A percentile compares a stretch with the other conserved stretches of the same genome.
Conservation (phyloP, 1,140 invertebrate species). For the Apocrypta bakeri region DNA sequence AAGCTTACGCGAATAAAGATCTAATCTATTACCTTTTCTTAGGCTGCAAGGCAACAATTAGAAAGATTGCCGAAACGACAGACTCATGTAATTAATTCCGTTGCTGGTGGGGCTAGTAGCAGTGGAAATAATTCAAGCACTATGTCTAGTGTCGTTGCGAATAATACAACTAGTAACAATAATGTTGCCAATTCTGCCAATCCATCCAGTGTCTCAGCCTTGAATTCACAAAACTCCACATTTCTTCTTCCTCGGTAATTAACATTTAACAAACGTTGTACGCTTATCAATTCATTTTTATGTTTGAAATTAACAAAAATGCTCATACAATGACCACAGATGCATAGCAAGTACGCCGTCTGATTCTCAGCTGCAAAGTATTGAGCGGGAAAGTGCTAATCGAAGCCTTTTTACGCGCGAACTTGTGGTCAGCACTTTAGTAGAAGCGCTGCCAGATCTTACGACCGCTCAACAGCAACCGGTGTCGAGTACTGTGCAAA, state of each 20-base stretch:
- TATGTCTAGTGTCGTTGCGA: slow-evolving; percentile 67
- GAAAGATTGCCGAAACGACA: slow-evolving; percentile 89
- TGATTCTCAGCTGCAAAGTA: slow-evolving; percentile 75
- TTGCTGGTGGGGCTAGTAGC: slow-evolving; percentile 67
- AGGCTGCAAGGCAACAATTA: slow-evolving; percentile 88
- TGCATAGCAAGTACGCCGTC: slow-evolving; percentile 77
- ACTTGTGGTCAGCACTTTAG: slow-evolving; percentile 79
- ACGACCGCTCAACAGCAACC: slow-evolving; percentile 64
- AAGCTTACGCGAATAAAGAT: slow-evolving; percentile 10
- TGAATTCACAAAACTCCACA: slow-evolving; percentile 74
- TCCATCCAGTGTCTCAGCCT: slow-evolving; percentile 67
- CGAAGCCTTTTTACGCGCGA: slow-evolving; percentile 83
- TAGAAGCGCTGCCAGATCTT: slow-evolving; percentile 71
- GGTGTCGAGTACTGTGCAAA: slow-evolving; percentile 60
- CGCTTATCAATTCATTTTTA: neutral
- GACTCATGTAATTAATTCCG: slow-evolving; percentile 74
- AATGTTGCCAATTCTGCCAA: slow-evolving; percentile 70
- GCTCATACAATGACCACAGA: slow-evolving; percentile 65
- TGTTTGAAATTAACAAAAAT: neutral
- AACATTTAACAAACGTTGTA: neutral
- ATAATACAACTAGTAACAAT: slow-evolving; percentile 69
- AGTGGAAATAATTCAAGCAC: slow-evolving; percentile 70
- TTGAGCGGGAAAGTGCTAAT: slow-evolving; percentile 79
- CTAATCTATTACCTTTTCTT: slow-evolving; percentile 50
- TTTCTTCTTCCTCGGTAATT: slow-evolving; percentile 78